Evolutionary conservation across 2,113 vertebrate species (phyloP), one percentile per base, ranked within the genome.

Genomic region (Rana temporaria): DNA sequence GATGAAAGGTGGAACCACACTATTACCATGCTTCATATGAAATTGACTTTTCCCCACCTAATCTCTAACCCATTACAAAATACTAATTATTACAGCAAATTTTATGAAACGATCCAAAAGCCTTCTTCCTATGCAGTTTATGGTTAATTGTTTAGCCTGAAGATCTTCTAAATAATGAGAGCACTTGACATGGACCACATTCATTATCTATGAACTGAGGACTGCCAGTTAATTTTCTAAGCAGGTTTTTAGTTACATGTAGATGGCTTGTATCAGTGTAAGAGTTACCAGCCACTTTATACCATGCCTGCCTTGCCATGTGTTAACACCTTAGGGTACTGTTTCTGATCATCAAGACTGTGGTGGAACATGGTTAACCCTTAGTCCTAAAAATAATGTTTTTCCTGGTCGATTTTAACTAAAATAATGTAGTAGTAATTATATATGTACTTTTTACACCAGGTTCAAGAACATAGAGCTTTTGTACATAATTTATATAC

Each of bases 101-200:
- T 57, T 34, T 73, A 15, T 32, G 4, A 73, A 4, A 19, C 16
- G 6, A 73, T 59, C n/a, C 18, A 42, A 17, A 60, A 63, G 60
- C 60, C 2, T 11, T 48, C 18, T 9, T 34, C 15, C 18, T 16
- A 34, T 5, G 5, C n/a, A 20, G 30, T 75, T 74, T 75, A 75
- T 24, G 34, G 60, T 77, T 77, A 63, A 77, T 92, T 92, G 88
- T 91, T 92, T 93, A 91, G 92, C 93, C 93, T 85, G 90, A 90
- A 93, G 92, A 92, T 92, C 88, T 91, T 88, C 89, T 87, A 90
- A 89, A 92, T 94, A 94, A 94, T 93, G 92, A 94, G 91, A 93
- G 91, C 92, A 93, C 93, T 94, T 94, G 93, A 92, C 90, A 89
- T 92, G 92, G 91, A 93, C 93, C 92, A 92, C 90, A 91, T 90